phyloP scores from a whole-genome alignment of 2,888 invertebrate genomes.

The Mythimna pallens region DNA sequence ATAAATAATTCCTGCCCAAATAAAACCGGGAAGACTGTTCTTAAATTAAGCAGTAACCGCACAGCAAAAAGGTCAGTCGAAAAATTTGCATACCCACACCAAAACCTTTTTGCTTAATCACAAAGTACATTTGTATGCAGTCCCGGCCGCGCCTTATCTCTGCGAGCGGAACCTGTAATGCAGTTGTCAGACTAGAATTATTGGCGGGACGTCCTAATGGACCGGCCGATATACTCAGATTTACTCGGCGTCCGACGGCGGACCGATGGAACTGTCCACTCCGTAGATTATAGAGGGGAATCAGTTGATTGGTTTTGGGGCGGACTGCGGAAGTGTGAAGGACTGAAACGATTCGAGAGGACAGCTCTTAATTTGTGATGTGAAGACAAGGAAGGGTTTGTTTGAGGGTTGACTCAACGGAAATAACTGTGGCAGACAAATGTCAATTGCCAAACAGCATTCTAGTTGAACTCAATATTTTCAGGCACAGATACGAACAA shows the following conservation, averaged over 20 bases:
- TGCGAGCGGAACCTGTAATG: slow-evolving; percentile 56
- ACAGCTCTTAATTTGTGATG: slow-evolving; percentile 15
- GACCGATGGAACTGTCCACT: slow-evolving; percentile 43
- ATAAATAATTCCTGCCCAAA: slow-evolving; percentile 21
- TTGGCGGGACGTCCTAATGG: slow-evolving; percentile 57
- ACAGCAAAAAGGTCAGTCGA: slow-evolving; percentile 41
- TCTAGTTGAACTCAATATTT: slow-evolving; percentile 1
- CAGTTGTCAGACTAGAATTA: slow-evolving; percentile 60
- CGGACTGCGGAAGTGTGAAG: slow-evolving; percentile 11
- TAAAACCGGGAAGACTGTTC: slow-evolving; percentile 26
- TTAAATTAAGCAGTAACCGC: slow-evolving; percentile 43
- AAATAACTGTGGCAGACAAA: not conserved
- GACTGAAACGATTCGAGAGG: slow-evolving; percentile 14
- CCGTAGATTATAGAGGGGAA: slow-evolving; percentile 41
- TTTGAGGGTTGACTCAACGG: not conserved
- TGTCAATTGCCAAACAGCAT: not conserved
- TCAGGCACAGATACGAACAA: not conserved
- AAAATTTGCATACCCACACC: slow-evolving; percentile 47
- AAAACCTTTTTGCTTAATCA: slow-evolving; percentile 58
- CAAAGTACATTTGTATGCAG: slow-evolving; percentile 57
- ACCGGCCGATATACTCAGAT: slow-evolving; percentile 51
- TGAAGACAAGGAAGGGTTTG: not conserved
- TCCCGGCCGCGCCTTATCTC: slow-evolving; percentile 45
- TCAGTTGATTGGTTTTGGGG: slow-evolving; percentile 45
- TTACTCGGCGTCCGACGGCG: slow-evolving; percentile 24